Conservation (phyloP, 2,888 invertebrate genomes). For the Vesta saturnalis region DNA sequence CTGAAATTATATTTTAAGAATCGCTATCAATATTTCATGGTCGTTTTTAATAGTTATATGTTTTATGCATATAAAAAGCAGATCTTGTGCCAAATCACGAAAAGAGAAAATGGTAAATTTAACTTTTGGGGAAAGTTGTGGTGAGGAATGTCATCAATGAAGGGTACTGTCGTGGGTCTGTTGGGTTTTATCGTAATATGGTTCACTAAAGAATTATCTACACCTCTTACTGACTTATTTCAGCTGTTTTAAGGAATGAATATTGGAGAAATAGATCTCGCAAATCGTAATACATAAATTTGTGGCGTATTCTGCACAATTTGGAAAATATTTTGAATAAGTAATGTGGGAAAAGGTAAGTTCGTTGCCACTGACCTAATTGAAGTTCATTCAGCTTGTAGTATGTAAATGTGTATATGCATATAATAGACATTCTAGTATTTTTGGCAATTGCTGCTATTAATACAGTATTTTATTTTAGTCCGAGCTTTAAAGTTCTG, state of each 20-base stretch:
- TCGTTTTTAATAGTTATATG: background rate
- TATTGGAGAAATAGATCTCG: no score
- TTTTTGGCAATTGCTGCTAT: constrained; percentile 47
- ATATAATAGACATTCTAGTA: constrained; percentile 46
- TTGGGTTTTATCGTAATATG: no score
- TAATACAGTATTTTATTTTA: constrained; percentile 38
- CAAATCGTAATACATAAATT: no score
- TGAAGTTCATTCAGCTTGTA: constrained; percentile 55
- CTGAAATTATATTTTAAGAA: background rate
- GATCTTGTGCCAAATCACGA: background rate
- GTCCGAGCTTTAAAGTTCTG: constrained; percentile 13
- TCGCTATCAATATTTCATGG: background rate
- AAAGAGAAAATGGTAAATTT: background rate
- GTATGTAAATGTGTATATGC: constrained; percentile 23
- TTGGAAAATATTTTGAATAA: background rate
- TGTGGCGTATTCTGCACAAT: background rate
- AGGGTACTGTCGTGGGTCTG: no score
- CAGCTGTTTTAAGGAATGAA: no score
- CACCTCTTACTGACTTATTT: no score
- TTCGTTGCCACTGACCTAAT: constrained; percentile 58
- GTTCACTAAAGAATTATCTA: no score
- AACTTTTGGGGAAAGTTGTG: no score
- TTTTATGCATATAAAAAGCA: background rate
- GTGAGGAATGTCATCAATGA: no score
- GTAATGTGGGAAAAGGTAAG: constrained; percentile 41